A percentile compares a stretch with the other conserved stretches of the same genome.
These are phyloP conservation scores for Eupelmus urozonus DNA, from an alignment of 2,888 invertebrate genomes.

Conservation along the genomic window DNA sequence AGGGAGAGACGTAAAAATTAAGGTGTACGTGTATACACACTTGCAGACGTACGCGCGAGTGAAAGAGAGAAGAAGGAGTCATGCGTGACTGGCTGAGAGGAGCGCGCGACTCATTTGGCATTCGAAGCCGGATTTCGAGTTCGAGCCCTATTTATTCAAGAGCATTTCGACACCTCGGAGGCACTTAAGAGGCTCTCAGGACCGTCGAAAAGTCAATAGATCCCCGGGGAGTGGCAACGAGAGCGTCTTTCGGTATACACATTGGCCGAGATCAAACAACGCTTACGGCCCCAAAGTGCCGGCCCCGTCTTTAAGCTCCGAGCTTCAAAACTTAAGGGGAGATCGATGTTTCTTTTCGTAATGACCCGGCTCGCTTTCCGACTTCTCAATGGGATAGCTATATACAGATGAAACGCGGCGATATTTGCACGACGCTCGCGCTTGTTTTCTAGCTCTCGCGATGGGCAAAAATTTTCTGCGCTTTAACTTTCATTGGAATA, in stretches of 20 bases:
- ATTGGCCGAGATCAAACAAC: conserved; percentile 66
- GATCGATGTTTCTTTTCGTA: conserved; percentile 57
- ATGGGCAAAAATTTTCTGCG: too few relatives aligned
- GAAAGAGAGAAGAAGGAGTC: neutral
- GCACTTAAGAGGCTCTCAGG: conserved; percentile 70
- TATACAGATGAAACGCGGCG: too few relatives aligned
- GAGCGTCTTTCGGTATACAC: conserved; percentile 64
- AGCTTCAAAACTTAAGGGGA: conserved; percentile 54
- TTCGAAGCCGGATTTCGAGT: conserved; percentile 67
- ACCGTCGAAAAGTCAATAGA: conserved; percentile 68
- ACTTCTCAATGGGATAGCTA: too few relatives aligned
- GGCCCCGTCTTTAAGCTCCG: conserved; percentile 52
- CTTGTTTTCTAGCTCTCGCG: too few relatives aligned
- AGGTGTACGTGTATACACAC: too few relatives aligned
- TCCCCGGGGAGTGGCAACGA: conserved; percentile 66
- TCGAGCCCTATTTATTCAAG: conserved; percentile 71
- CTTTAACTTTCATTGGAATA: too few relatives aligned
- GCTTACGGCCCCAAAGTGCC: conserved; percentile 21
- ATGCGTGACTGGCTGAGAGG: neutral
- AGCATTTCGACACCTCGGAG: conserved; percentile 71
- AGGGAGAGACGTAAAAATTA: too few relatives aligned
- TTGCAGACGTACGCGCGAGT: too few relatives aligned
- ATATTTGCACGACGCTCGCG: too few relatives aligned
- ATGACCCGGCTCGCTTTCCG: neutral
- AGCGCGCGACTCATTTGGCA: conserved; percentile 66